Base-by-base conservation (phyloP, 1,140 invertebrate species). In the Tribolium madens region DNA sequence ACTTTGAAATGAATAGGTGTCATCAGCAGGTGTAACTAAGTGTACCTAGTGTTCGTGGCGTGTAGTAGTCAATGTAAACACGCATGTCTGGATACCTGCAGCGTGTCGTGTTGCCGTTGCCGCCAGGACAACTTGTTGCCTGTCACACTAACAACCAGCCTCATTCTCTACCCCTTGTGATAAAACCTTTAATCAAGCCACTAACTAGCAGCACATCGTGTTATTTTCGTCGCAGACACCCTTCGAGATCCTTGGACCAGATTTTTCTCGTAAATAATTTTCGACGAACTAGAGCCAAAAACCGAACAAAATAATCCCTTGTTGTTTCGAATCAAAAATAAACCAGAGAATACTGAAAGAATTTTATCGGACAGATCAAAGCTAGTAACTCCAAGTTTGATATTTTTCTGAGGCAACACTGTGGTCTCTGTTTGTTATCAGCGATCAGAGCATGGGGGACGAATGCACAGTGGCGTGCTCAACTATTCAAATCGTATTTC, bases 71-170 rank as follows among this genome's bases (percentile, higher is more conserved):
- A 48, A 36, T 79, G 77, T 79, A 79, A 79, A 76, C 77, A 76
- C 57, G 77, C 75, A 76, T 76, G 74, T 76, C 75, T 76, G 78
- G 72, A 80, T 79, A 77, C 76, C 72, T 78, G 77, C 71, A 79
- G 75, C 77, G 79, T 81, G 81, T 81, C 76, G 80, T 53, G 64
- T 57, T 77, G 75, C 69, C 78, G 64, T 57, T 77, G 75, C 69
- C 78, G 79, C 77, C 78, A 77, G 73, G 78, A 79, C 81, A 82
- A 82, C 81, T 82, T 82, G 81, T 82, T 82, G 77, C 79, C 78
- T 82, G 81, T 80, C 77, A 79, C 81, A 77, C 74, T 74, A 57
- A 78, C 77, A 76, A 64, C 73, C 74, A 73, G 64, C 73, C 72
- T 74, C 42, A 78, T 68, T 74, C 77, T 47, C 77, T 78, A 64